phyloP scores from a whole-genome alignment of 2,888 invertebrate genomes.

The Ligdia adustata region DNA sequence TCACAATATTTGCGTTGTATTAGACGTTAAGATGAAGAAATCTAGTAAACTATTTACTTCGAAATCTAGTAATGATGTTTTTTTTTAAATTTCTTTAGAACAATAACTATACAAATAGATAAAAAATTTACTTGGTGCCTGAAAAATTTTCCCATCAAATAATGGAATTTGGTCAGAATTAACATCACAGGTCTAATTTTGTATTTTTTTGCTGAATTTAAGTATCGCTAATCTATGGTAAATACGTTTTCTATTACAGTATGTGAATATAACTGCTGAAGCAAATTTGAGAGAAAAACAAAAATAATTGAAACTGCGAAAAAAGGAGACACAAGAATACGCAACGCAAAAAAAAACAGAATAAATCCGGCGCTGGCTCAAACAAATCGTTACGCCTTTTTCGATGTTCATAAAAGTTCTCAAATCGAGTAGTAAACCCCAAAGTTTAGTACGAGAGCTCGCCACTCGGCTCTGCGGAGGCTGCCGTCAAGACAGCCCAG shows the following conservation, averaged over 20 bases:
- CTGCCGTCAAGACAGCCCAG: constrained; percentile 53
- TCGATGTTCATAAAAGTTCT: constrained; percentile 56
- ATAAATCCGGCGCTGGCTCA: constrained; percentile 37
- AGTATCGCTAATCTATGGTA: too few species aligned
- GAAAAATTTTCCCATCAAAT: constrained; percentile 22
- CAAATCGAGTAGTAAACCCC: constrained; percentile 55
- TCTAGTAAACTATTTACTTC: too few species aligned
- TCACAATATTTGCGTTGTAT: too few species aligned
- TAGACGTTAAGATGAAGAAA: too few species aligned
- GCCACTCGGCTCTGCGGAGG: constrained; percentile 56
- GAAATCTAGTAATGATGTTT: too few species aligned
- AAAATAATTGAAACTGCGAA: too few species aligned
- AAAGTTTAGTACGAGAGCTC: constrained; percentile 48
- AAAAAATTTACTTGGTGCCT: constrained; percentile 17
- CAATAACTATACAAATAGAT: too few species aligned
- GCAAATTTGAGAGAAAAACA: too few species aligned
- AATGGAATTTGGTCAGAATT: constrained; percentile 28
- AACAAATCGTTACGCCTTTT: constrained; percentile 50
- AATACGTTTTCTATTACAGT: too few species aligned
- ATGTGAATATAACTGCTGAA: too few species aligned
- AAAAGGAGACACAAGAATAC: constrained; percentile 14
- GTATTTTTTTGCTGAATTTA: too few species aligned
- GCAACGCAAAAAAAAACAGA: constrained; percentile 25
- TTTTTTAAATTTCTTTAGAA: too few species aligned
- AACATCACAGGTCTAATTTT: constrained; percentile 24